Percentiles rank a stretch among this genome's conserved stretches.
Evolutionary conservation across 2,113 vertebrate genomes (phyloP).

Genomic region (Seriola rivoliana): DNA sequence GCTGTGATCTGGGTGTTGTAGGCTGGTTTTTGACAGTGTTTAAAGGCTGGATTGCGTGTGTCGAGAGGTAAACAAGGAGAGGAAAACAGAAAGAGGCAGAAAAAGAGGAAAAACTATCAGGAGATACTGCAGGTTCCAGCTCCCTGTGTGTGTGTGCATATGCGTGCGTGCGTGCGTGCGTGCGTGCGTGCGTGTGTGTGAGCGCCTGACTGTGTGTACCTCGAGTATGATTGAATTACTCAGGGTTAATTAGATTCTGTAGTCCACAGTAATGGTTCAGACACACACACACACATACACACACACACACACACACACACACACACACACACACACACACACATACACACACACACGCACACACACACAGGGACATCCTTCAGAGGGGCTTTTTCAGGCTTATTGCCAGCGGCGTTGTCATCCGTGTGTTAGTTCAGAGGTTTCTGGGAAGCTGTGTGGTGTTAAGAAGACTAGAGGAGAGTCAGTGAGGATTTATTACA

Average conservation of each 20-base stretch:
- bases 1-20: conserved; percentile 25
- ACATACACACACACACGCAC: conserved; percentile 27
- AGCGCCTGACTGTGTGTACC: conserved; percentile 52
- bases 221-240: conserved; percentile 77
- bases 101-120: background rate
- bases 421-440: conserved; percentile 47
- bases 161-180: conserved; percentile 31
- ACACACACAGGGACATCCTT: conserved; percentile 53
- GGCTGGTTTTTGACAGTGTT: conserved; percentile 2
- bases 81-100: background rate
- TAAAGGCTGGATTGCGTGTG: background rate
- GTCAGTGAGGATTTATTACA: conserved; percentile 52
- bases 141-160: conserved; percentile 2
- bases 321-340: conserved; percentile 32
- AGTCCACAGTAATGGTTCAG: conserved; percentile 62
- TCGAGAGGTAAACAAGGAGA: conserved; percentile 23
- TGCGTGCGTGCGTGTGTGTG: conserved; percentile 30
- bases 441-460: conserved; percentile 51
- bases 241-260: conserved; percentile 77
- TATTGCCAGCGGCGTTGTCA: conserved; percentile 59
- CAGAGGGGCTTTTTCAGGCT: conserved; percentile 57
- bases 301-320: conserved; percentile 22
- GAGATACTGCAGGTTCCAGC: conserved; percentile 27
- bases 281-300: conserved; percentile 38
- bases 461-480: conserved; percentile 44